Evolutionary conservation across 2,797 vertebrate species (phyloP).

Genomic region (Tachyglossus aculeatus): DNA sequence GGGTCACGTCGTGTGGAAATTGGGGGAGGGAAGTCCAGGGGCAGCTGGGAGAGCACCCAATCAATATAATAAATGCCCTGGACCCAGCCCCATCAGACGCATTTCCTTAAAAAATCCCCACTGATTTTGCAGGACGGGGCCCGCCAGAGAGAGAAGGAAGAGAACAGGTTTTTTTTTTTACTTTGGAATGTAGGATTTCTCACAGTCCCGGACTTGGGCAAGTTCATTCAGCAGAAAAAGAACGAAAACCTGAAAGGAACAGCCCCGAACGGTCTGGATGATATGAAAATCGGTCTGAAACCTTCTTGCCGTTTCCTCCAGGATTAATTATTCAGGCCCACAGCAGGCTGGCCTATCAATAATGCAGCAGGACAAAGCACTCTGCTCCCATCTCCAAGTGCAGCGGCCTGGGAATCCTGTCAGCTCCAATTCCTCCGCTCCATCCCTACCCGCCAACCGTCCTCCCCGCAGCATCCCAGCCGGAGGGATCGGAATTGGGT

Average conservation of each 20-base stretch:
- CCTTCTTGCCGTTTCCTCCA: slow-evolving; percentile 55
- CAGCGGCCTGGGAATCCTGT: slow-evolving; percentile 44
- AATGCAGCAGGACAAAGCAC: slow-evolving; percentile 70
- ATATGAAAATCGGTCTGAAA: slow-evolving; percentile 38
- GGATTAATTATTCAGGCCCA: slow-evolving; percentile 74
- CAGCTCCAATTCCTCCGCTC: slow-evolving; percentile 32
- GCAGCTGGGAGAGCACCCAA: too few species aligned
- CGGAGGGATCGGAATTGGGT: neutral
- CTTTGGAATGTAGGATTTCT: too few species aligned
- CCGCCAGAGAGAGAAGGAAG: slow-evolving; percentile 3
- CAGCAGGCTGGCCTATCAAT: slow-evolving; percentile 67
- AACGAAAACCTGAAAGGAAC: neutral
- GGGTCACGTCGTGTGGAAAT: too few species aligned
- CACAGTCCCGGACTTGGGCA: too few species aligned
- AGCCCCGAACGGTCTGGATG: neutral
- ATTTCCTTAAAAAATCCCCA: too few species aligned
- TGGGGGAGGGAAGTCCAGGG: too few species aligned
- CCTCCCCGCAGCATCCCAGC: neutral
- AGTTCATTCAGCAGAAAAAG: neutral
- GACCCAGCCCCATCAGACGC: neutral
- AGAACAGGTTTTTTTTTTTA: too few species aligned
- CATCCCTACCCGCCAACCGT: neutral
- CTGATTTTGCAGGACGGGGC: neutral
- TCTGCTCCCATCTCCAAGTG: slow-evolving; percentile 43
- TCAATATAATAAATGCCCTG: neutral